Evolutionary conservation across 2,888 invertebrate genomes (phyloP).

Genomic region (Athalia cordata): DNA sequence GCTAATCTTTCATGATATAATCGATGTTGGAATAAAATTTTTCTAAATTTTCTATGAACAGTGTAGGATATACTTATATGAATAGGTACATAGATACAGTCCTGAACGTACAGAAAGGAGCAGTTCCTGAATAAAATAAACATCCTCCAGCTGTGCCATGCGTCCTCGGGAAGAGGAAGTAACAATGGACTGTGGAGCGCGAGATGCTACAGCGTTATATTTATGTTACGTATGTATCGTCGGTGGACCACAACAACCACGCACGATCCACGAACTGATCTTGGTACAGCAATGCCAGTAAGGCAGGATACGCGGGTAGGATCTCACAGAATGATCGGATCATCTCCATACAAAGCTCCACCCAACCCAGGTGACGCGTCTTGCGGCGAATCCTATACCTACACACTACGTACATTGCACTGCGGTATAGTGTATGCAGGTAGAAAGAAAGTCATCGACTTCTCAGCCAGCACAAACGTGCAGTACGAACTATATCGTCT

Average conservation of each 20-base stretch:
- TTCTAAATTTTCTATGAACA: neutral
- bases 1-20: neutral
- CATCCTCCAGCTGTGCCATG: slow-evolving; percentile 10
- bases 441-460: slow-evolving; percentile 59
- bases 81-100: neutral
- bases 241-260: slow-evolving; percentile 18
- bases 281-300: neutral
- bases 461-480: slow-evolving; percentile 57
- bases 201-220: slow-evolving; percentile 2
- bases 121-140: neutral
- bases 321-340: slow-evolving; percentile 38
- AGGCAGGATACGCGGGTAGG: neutral
- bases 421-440: neutral
- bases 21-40: neutral
- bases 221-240: neutral
- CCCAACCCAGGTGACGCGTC: slow-evolving; percentile 48
- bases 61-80: neutral
- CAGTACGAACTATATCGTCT: slow-evolving; percentile 48
- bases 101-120: neutral
- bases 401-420: neutral
- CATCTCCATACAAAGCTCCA: slow-evolving; percentile 65
- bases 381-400: neutral
- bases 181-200: neutral
- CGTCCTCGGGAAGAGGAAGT: neutral
- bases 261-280: neutral